Base-by-base conservation (phyloP, 2,113 vertebrate species). In the Menura novaehollandiae region DNA sequence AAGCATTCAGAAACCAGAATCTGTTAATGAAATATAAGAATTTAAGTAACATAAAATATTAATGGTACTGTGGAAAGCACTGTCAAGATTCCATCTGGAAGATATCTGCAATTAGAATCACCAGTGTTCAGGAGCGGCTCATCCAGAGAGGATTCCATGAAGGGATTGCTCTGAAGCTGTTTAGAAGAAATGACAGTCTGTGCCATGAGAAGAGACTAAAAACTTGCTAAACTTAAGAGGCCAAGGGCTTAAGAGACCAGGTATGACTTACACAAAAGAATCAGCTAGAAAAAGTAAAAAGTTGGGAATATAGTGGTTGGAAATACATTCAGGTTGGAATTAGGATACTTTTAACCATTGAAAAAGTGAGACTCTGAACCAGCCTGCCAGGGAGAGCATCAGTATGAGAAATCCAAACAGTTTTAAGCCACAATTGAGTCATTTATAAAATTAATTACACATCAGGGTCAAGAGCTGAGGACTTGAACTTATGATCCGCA, bases 31-130 rank as follows among this genome's bases (percentile, higher is more conserved):
- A 86, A 80, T 67, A 6, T 3, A 63, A 80, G 60, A 92, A 67
- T 77, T 88, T 92, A 95, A 80, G 76, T 46, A 95, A 92, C 15
- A 71, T 77, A 77, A 94, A 96, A 74, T 94, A 94, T 88, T 90
- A 89, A 93, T 59, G 33, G 8, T 84, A 30, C 72, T 74, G 47
- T 30, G 68, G 72, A 91, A 86, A 93, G 76, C 20, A 46, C 55
- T 59, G 59, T 69, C 59, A 88, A 76, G 68, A 83, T 74, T 90
- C 92, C 72, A 55, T 80, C 39, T 74, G 60, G 59, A 96, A 63
- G 71, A 59, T 80, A 88, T 77, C 71, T 84, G 78, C 51, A 83
- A 46, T 58, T 88, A 68, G 1, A 4, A 56, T 72, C 74, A 68
- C 22, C 41, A 55, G 67, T 15, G 44, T 26, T 88, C 58, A 77